Evolutionary conservation across 2,113 vertebrate species (phyloP), one percentile per base, ranked within the genome.

Genomic region (Meriones unguiculatus): DNA sequence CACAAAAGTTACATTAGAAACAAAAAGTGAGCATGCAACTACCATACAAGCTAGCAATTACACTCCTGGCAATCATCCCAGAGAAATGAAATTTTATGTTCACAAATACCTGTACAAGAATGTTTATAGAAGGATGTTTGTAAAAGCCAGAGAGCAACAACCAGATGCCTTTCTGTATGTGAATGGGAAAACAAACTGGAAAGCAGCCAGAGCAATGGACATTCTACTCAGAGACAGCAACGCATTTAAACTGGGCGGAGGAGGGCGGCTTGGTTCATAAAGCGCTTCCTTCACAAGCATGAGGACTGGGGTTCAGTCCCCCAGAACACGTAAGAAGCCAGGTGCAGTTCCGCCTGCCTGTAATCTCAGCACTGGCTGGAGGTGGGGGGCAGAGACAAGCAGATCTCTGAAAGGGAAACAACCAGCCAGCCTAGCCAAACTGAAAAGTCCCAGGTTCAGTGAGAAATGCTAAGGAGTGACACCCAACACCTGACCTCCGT

Each of bases 71-170:
- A 88, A 84, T 72, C 86, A 57, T 77, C 41, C 75, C 67, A 90
- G n/a, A 94, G n/a, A 67, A 96, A 67, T 72, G n/a, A 95, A 93
- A 84, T 75, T 72, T 73, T 87, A 88, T 25, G 4, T 80, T 80
- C 65, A 91, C 25, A 57, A 84, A 95, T 73, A 93, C n/a, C 41
- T 93, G 69, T 11, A 35, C 18, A 52, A 93, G 50, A 85, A 69
- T 78, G 82, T 85, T 92, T 82, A 77, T 41, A 95, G 54, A 80
- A 52, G 52, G 22, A 46, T 62, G 89, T 90, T 59, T 92, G 41
- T 80, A 73, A 54, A 81, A 67, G 28, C 17, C 69, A 87, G 30
- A 93, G 84, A 65, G 35, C 32, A 81, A 76, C 7, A 15, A 14
- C 4, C 59, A 94, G 28, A 85, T 78, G 20, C 11, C 76, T 80